Percentiles rank a stretch among this genome's conserved stretches.
Conservation (phyloP, 2,113 vertebrate species). For the Hypomesus transpacificus region DNA sequence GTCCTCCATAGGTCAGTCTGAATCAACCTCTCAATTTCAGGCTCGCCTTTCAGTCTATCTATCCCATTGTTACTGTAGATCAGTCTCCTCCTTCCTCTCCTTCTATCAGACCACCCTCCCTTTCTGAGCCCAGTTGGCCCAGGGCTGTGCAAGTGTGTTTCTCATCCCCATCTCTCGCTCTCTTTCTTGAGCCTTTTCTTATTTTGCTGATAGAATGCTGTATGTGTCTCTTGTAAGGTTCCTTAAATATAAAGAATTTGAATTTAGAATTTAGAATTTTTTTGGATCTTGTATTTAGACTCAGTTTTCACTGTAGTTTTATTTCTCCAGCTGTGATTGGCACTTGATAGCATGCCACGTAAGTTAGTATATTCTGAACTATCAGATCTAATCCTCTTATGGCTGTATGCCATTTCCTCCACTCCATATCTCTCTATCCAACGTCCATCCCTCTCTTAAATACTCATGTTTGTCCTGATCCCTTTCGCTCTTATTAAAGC, state of each 20-base stretch:
- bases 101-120: not conserved
- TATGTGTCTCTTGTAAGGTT: not conserved
- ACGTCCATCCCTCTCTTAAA: not conserved
- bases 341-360: no score
- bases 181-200: not conserved
- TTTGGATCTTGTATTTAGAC: no score
- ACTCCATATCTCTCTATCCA: not conserved
- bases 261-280: no score
- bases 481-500: not conserved
- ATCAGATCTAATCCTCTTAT: no score
- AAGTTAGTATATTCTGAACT: no score
- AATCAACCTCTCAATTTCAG: not conserved
- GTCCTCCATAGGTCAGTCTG: not conserved
- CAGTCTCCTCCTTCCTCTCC: not conserved
- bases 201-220: not conserved
- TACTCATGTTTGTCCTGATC: not conserved
- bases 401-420: not conserved
- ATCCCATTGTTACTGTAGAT: not conserved
- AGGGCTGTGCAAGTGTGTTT: not conserved
- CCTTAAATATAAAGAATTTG: no score
- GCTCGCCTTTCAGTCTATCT: not conserved
- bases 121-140: not conserved
- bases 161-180: not conserved
- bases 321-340: no score
- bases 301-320: no score